Evolutionary conservation across 2,797 vertebrate genomes (phyloP), one percentile per base, ranked within the genome.

Genomic region (Chaunax sp.): DNA sequence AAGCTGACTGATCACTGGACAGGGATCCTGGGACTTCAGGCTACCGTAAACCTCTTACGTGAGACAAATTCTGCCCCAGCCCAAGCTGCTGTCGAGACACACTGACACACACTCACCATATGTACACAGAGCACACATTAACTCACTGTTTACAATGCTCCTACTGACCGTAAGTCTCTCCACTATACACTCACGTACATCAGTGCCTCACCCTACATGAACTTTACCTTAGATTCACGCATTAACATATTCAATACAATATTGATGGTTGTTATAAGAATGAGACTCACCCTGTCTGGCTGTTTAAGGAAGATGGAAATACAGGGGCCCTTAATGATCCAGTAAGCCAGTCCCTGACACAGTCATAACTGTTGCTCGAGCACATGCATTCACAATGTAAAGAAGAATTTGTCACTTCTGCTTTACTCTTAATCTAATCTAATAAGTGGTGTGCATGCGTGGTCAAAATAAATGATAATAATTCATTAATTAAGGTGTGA

Each of bases 1-100:
- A 89, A 88, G 85, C 77, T 86, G 86, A 91, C 78, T 86, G 90
- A 92, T 92, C 90, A 86, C 86, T 59, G 73, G 63, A 68, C 66
- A 56, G 85, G 82, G 89, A 87, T 80, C 73, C 58, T 6, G 68
- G 70, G 83, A 88, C 82, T 81, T 79, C 44, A 65, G 72, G 69
- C 77, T 75, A 61, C 70, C 67, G 64, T 86, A 83, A 89, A 87
- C 73, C 75, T 80, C 73, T 84, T 81, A 77, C 75, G 69, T 55
- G 76, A 82, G 77, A 82, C 74, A 69, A 73, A 75, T 78, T 83
- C 65, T 82, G 52, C 67, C 77, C 63, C 72, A 72, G 10, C 53
- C 43, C 35, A 23, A 69, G 30, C 54, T 56, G 40, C 69, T 54
- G 46, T 75, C 30, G 52, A 55, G 47, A 72, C 55, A 49, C 57